A percentile compares a stretch with the other conserved stretches of the same genome.
Conservation (phyloP, 2,797 vertebrate genomes). For the Toxotes lorentzi region DNA sequence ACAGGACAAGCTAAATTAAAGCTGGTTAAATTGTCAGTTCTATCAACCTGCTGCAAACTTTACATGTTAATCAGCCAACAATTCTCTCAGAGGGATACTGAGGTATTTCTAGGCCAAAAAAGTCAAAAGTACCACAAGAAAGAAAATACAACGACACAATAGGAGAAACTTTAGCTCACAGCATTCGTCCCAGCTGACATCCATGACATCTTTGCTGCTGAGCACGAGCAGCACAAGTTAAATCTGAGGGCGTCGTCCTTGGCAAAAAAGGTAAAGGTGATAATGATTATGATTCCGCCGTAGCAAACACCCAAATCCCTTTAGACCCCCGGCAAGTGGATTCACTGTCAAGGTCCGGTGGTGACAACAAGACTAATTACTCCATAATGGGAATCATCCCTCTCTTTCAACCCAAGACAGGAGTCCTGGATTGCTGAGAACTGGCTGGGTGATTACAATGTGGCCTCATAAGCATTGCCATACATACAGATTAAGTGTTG, state of each 20-base stretch:
- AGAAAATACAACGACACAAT: conserved; percentile 18
- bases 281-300: conserved; percentile 75
- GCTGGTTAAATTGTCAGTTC: conserved; percentile 4
- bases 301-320: conserved; percentile 70
- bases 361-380: conserved; percentile 84
- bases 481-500: conserved; percentile 76
- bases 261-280: conserved; percentile 40
- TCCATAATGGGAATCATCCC: conserved; percentile 78
- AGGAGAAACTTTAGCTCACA: conserved; percentile 9
- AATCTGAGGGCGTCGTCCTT: conserved; percentile 55
- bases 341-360: conserved; percentile 78
- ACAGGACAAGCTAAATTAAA: conserved; percentile 37
- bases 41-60: conserved; percentile 20
- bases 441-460: conserved; percentile 70
- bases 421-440: conserved; percentile 63
- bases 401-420: conserved; percentile 75
- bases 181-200: conserved; percentile 11
- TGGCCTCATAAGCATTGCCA: conserved; percentile 59
- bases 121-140: conserved; percentile 2
- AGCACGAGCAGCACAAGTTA: conserved; percentile 41
- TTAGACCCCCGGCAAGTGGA: conserved; percentile 70
- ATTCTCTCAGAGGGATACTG: neutral
- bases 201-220: conserved; percentile 17
- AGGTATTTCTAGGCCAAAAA: neutral
- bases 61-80: conserved; percentile 9